Conservation (phyloP, 2,888 invertebrate genomes). For the Mythimna loreyi region DNA sequence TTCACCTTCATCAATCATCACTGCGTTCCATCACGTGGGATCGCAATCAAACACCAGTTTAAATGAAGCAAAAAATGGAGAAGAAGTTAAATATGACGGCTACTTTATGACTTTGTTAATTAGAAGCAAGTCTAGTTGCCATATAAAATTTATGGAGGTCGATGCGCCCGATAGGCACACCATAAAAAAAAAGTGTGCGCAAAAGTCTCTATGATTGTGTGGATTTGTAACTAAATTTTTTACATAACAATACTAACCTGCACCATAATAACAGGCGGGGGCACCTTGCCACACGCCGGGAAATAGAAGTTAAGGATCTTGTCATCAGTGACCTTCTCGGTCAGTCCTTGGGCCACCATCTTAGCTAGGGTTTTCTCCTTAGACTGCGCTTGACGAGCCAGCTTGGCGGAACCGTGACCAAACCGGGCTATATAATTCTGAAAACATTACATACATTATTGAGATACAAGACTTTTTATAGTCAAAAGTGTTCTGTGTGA, state of each 20-base stretch:
- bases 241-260: constrained; percentile 89
- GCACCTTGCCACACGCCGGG: constrained; percentile 98
- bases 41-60: too few relatives aligned
- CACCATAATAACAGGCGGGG: constrained; percentile 99
- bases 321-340: constrained; percentile 98
- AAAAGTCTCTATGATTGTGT: too few relatives aligned
- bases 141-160: too few relatives aligned
- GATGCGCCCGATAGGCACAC: too few relatives aligned
- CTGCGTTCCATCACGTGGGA: too few relatives aligned
- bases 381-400: constrained; percentile 99
- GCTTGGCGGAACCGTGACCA: constrained; percentile 99
- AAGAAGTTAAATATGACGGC: too few relatives aligned
- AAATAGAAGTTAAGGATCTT: constrained; percentile 98
- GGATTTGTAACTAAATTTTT: too few relatives aligned
- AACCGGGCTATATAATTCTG: constrained; percentile 99
- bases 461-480: neutral
- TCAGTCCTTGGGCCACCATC: constrained; percentile 99
- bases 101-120: too few relatives aligned
- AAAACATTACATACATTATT: constrained; percentile 34
- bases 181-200: too few relatives aligned
- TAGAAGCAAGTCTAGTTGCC: too few relatives aligned
- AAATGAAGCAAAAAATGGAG: too few relatives aligned
- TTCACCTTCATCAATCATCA: too few relatives aligned
- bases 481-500: neutral
- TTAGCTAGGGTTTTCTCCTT: constrained; percentile 99